phyloP scores from a whole-genome alignment of 2,888 invertebrate genomes.

The Selenia dentaria region DNA sequence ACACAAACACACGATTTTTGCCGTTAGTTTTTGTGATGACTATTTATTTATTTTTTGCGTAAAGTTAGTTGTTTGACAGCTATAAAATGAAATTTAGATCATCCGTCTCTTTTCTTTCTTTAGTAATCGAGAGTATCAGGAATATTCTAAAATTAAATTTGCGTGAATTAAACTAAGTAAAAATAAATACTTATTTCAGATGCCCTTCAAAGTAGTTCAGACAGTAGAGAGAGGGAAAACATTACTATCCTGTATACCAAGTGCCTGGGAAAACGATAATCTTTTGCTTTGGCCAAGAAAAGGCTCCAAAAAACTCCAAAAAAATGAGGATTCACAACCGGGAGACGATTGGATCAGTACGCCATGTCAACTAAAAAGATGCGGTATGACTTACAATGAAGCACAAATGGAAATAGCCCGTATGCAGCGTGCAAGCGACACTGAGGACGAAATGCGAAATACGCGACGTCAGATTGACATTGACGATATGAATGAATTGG shows the following conservation, averaged over 20 bases:
- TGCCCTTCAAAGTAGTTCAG: constrained; percentile 1
- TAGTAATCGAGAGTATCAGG: too few species aligned
- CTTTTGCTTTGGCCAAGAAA: constrained; percentile 6
- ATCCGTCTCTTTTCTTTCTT: too few species aligned
- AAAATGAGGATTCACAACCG: constrained; percentile 4
- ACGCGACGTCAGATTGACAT: not conserved
- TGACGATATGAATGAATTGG: not conserved
- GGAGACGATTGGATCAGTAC: constrained; percentile 2
- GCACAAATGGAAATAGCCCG: constrained; percentile 1
- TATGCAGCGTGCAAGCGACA: constrained; percentile 1
- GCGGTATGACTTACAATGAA: constrained; percentile 2
- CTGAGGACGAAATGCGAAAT: constrained; percentile 1
- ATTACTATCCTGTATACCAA: constrained; percentile 5
- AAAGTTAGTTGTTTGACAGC: too few species aligned
- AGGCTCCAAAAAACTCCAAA: constrained; percentile 1
- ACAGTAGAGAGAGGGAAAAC: constrained; percentile 2
- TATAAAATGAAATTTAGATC: too few species aligned
- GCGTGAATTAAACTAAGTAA: too few species aligned
- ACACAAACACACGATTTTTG: too few species aligned
- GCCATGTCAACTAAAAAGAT: constrained; percentile 4
- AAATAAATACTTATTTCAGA: not conserved
- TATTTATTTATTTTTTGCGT: too few species aligned
- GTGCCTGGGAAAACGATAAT: constrained; percentile 1
- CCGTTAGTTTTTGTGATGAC: too few species aligned
- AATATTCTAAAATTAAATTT: too few species aligned